A percentile compares a stretch with the other conserved stretches of the same genome.
These are phyloP conservation scores for Germaria angustata DNA, from an alignment of 2,888 invertebrate genomes.

Conservation along the genomic window DNA sequence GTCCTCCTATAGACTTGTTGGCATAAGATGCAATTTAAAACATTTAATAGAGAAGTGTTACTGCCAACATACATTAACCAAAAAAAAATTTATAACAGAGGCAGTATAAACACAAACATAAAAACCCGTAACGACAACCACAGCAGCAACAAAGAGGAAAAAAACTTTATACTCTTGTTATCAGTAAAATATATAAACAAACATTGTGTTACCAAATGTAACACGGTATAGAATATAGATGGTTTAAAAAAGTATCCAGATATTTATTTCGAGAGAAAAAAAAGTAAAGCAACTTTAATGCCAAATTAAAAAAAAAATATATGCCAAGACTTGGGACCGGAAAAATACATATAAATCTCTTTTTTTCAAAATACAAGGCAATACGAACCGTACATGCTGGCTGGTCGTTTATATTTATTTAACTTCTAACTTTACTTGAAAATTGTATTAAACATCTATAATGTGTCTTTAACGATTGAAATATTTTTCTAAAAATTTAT, in stretches of 20 bases:
- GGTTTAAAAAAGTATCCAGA: constrained; percentile 13
- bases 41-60: constrained; percentile 54
- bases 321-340: constrained; percentile 47
- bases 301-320: constrained; percentile 37
- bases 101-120: neutral
- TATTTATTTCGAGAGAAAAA: neutral
- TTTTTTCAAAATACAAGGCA: neutral
- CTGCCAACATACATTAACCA: constrained; percentile 63
- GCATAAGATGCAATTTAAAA: constrained; percentile 62
- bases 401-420: constrained; percentile 37
- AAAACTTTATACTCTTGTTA: constrained; percentile 43
- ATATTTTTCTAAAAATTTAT: constrained; percentile 29
- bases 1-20: constrained; percentile 54
- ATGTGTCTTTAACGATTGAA: constrained; percentile 69
- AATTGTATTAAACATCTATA: constrained; percentile 68
- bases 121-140: constrained; percentile 3
- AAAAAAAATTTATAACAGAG: constrained; percentile 18
- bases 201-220: neutral
- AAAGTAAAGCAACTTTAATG: constrained; percentile 13
- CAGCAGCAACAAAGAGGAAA: neutral
- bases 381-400: neutral
- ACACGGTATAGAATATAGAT: neutral
- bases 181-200: constrained; percentile 30
- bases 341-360: constrained; percentile 62
- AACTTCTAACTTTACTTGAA: constrained; percentile 39